Base-by-base conservation (phyloP, 1,140 invertebrate species). In the Drosophila ogumai region DNA sequence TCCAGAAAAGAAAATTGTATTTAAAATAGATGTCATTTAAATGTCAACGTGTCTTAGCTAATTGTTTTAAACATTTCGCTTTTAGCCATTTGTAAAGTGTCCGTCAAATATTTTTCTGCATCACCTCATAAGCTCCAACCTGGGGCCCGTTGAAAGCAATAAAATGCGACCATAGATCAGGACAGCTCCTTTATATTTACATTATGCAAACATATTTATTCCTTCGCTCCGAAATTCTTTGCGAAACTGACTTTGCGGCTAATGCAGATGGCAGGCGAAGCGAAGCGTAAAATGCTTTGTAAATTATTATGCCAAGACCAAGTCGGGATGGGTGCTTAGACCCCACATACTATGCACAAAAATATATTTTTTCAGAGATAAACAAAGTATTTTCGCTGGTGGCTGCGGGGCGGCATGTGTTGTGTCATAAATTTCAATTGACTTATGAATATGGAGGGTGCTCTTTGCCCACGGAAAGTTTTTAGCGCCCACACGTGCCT, bases 281-380 rank as follows among this genome's bases (percentile, higher is more conserved):
- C 79, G 82, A 85, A 78, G 78, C 82, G 82, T 74, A 69, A 85
- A 85, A 85, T 85, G 79, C 82, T 86, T 85, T 85, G 82, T 85
- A 79, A 86, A 85, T 86, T 85, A 85, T 85, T 86, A 74, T 78
- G 59, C 68, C 67, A 73, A 55, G 73, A 44, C 49, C 25, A 28
- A 32, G 15, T 46, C 22, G 31, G 15, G 12, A n/a, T 36, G 32
- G 44, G 58, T 59, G 41, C n/a, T 32, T 46, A 66, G 44, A 67
- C 44, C 36, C 10, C 38, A 12, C 47, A 38, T 41, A 22, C 54
- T 56, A 66, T 75, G 60, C 34, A 76, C 40, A 81, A 81, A 81
- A 81, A 81, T 80, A 72, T 78, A 75, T 80, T 80, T 67, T 75
- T 59, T 25, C 52, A 41, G 28, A 76, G 72, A 81, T 81, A 82